A percentile compares a stretch with the other conserved stretches of the same genome.
Evolutionary conservation across 2,113 vertebrate species (phyloP).

Genomic region (Macaca nemestrina): DNA sequence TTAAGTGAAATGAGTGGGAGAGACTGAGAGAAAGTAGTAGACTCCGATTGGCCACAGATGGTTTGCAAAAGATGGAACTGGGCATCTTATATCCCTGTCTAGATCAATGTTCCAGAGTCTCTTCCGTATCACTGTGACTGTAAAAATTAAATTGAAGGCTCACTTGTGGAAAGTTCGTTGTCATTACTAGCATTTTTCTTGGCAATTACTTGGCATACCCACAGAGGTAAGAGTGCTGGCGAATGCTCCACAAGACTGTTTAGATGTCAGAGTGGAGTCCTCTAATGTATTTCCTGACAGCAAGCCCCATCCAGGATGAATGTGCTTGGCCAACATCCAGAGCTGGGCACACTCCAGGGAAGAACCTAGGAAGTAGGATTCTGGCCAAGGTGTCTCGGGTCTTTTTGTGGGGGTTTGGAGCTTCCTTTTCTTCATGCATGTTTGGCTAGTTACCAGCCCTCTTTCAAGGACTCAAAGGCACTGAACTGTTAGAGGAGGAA

Average conservation of each 20-base stretch:
- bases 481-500: background rate
- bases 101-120: slow-evolving; percentile 1
- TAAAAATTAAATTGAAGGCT: background rate
- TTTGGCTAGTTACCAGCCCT: background rate
- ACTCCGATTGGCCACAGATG: background rate
- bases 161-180: background rate
- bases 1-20: background rate
- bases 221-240: background rate
- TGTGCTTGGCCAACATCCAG: background rate
- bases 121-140: background rate
- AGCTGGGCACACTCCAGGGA: background rate
- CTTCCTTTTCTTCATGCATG: background rate
- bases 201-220: background rate
- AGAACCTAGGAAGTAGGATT: background rate
- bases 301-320: background rate
- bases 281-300: background rate
- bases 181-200: background rate
- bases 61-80: slow-evolving; percentile 41
- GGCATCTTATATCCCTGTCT: background rate
- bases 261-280: background rate
- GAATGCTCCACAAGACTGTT: too few relatives aligned
- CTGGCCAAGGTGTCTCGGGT: background rate
- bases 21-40: slow-evolving; percentile 39
- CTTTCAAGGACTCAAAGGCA: background rate
- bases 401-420: background rate